phyloP scores from a whole-genome alignment of 2,113 vertebrate genomes.

The Apus apus region DNA sequence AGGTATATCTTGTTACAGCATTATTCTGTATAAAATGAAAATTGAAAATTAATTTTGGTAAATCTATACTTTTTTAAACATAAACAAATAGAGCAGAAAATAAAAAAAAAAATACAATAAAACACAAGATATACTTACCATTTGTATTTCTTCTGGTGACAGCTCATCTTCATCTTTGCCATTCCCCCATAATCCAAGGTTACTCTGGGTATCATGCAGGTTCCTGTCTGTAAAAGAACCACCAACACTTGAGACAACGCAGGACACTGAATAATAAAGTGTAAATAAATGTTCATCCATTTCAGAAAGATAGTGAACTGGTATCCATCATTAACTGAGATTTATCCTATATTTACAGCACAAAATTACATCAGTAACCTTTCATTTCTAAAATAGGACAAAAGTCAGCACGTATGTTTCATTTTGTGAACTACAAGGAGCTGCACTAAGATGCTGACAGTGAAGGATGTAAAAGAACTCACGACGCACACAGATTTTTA shows the following conservation, averaged over 20 bases:
- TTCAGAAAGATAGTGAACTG: neutral
- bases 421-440: neutral
- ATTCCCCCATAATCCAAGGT: constrained; percentile 84
- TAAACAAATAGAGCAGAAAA: neutral
- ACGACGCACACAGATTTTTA: neutral
- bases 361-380: neutral
- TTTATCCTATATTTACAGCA: neutral
- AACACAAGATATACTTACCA: constrained; percentile 77
- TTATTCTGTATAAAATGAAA: neutral
- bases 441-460: neutral
- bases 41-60: neutral
- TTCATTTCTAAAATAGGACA: neutral
- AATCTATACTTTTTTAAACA: neutral
- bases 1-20: neutral
- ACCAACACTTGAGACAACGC: neutral
- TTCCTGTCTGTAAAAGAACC: constrained; percentile 78
- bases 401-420: fast-evolving
- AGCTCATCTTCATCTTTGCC: constrained; percentile 88
- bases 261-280: neutral
- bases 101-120: neutral
- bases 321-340: neutral
- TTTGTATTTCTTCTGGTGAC: constrained; percentile 96
- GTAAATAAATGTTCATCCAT: neutral
- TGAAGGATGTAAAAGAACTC: neutral
- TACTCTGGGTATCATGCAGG: constrained; percentile 70